phyloP scores from a whole-genome alignment of 2,888 invertebrate species.

The Octodonta nipae region DNA sequence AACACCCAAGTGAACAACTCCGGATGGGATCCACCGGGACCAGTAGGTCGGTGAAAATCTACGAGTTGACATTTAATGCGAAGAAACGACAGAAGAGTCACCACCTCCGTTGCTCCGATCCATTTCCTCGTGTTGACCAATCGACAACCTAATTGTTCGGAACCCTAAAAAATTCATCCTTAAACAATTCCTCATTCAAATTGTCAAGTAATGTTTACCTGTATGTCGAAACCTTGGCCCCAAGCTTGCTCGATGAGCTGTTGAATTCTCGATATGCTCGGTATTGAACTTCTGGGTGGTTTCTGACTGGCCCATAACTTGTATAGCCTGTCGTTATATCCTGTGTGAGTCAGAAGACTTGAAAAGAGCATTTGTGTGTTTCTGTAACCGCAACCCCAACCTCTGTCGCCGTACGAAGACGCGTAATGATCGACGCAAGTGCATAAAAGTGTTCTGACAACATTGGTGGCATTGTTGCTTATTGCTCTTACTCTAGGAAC shows the following conservation, averaged over 20 bases:
- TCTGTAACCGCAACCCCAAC: slow-evolving; percentile 87
- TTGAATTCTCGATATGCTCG: slow-evolving; percentile 74
- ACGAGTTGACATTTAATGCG: slow-evolving; percentile 74
- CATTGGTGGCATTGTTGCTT: slow-evolving; percentile 44
- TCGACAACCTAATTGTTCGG: slow-evolving; percentile 70
- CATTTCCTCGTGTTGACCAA: slow-evolving; percentile 77
- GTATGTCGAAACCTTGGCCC: slow-evolving; percentile 65
- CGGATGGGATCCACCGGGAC: slow-evolving; percentile 67
- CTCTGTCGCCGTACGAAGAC: slow-evolving; percentile 75
- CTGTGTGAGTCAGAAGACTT: slow-evolving; percentile 56
- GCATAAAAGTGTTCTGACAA: slow-evolving; percentile 59
- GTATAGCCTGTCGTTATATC: slow-evolving; percentile 50
- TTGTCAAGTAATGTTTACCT: slow-evolving; percentile 38
- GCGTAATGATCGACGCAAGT: slow-evolving; percentile 76
- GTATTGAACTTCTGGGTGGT: slow-evolving; percentile 55
- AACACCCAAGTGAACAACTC: slow-evolving; percentile 77
- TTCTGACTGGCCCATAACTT: slow-evolving; percentile 34
- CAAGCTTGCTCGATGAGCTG: slow-evolving; percentile 72
- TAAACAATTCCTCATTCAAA: slow-evolving; percentile 1
- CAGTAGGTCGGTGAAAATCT: slow-evolving; percentile 76
- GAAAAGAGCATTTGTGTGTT: slow-evolving; percentile 88
- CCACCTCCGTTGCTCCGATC: slow-evolving; percentile 88
- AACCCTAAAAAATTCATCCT: slow-evolving; percentile 51
- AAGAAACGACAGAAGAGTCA: slow-evolving; percentile 68
- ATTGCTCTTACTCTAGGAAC: slow-evolving; percentile 40